Conservation (phyloP, 2,888 invertebrate genomes). For the Eupithecia vulgata region DNA sequence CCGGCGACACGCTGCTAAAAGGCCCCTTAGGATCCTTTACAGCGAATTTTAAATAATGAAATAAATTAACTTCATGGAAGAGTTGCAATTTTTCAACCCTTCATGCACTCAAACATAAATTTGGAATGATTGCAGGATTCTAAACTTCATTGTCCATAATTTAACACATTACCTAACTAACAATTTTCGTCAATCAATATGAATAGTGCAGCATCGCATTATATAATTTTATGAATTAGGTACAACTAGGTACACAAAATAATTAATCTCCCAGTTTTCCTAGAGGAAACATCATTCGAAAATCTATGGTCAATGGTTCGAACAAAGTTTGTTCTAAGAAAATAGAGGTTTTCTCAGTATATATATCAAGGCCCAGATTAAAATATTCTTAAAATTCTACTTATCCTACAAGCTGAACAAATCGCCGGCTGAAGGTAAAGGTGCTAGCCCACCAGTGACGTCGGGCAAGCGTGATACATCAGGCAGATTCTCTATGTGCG, state of each 20-base stretch:
- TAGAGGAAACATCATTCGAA: not conserved
- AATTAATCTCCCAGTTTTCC: not conserved
- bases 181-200: not conserved
- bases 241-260: not conserved
- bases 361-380: slow-evolving; percentile 4
- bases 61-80: too few relatives aligned
- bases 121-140: not conserved
- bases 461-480: slow-evolving; percentile 96
- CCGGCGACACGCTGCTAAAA: too few relatives aligned
- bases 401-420: slow-evolving; percentile 88
- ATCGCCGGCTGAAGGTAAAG: slow-evolving; percentile 97
- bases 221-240: not conserved
- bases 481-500: slow-evolving; percentile 96
- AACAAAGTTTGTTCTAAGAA: not conserved
- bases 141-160: not conserved
- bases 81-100: not conserved
- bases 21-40: not conserved
- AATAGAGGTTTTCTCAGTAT: not conserved
- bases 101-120: not conserved
- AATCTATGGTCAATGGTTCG: not conserved
- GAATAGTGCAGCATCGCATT: not conserved
- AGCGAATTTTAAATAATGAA: too few relatives aligned
- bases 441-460: slow-evolving; percentile 95
- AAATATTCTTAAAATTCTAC: slow-evolving; percentile 9
- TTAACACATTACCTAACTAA: not conserved